Evolutionary conservation across 2,888 invertebrate genomes (phyloP).

Genomic region (Pristionchus mayeri): DNA sequence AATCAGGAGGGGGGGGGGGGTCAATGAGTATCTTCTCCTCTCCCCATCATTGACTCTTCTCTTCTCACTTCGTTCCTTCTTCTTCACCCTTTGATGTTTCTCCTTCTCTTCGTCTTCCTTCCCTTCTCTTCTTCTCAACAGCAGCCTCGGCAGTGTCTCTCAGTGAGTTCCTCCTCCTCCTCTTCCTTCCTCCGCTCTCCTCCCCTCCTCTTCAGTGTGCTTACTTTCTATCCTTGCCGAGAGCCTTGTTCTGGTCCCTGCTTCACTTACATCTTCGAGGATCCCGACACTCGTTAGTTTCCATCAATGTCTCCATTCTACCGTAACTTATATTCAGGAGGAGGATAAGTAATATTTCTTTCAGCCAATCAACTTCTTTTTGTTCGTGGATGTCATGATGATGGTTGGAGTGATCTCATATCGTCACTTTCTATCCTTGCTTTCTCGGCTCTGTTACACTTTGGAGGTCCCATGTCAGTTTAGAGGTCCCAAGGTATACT

Average conservation of each 20-base stretch:
- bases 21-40: not conserved
- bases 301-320: too few relatives aligned
- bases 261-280: constrained; percentile 43
- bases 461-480: too few relatives aligned
- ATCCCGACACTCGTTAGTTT: not conserved
- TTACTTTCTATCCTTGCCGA: too few relatives aligned
- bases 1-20: not conserved
- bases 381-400: constrained; percentile 46
- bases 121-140: not conserved
- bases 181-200: too few relatives aligned
- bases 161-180: not conserved
- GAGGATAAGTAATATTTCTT: too few relatives aligned
- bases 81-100: too few relatives aligned
- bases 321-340: too few relatives aligned
- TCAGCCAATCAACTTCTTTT: not conserved
- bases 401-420: not conserved
- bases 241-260: constrained; percentile 44
- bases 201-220: constrained; percentile 55
- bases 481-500: too few relatives aligned
- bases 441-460: too few relatives aligned
- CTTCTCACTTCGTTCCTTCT: constrained; percentile 2
- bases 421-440: too few relatives aligned
- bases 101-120: constrained; percentile 1
- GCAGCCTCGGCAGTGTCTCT: not conserved
- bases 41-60: not conserved